Base-by-base conservation (phyloP, 2,113 vertebrate species). In the Peromyscus leucopus region DNA sequence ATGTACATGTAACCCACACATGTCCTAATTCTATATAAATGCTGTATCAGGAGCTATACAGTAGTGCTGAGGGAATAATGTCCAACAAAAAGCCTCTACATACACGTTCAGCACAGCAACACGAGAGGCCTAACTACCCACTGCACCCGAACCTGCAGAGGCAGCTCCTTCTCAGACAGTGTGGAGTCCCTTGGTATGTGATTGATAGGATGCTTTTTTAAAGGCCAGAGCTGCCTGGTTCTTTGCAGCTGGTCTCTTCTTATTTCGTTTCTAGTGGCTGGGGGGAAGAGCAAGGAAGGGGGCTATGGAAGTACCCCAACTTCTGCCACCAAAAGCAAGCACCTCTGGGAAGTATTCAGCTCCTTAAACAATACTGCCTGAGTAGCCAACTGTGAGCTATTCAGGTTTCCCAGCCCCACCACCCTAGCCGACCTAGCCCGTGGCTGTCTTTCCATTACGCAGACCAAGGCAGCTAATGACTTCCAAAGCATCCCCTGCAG, bases 231-330 rank as follows among this genome's bases (percentile, higher is more conserved):
- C 46, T 89, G 17, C 79, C 55, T 92, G 79, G 42, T 36, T 61
- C 28, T 85, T 48, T 42, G n/a, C 61, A 33, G 0, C 65, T 46
- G 22, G 16, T 74, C 74, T 36, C 28, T 88, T 75, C 63, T 42
- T 1, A 0, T 78, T 97, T 91, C 17, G 65, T 88, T 92, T 97
- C 65, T 88, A 31, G 46, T 72, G 28, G 19, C 28, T 65, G 33
- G 42, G 71, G 8, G 24, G 7, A 89, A 89, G 33, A 82, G 67
- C 42, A 24, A 28, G 51, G 39, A 72, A 0, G 4, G 9, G 42
- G 13, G 2, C 17, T 36, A 2, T 17, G 39, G 17, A n/a, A 3
- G 21, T 48, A 8, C 33, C 33, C 48, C 26, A 33, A 9, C 59
- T 75, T 46, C 65, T 51, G 46, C 51, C 9, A 42, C 61, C 39